phyloP scores from a whole-genome alignment of 2,113 vertebrate species.

The Osmerus mordax region DNA sequence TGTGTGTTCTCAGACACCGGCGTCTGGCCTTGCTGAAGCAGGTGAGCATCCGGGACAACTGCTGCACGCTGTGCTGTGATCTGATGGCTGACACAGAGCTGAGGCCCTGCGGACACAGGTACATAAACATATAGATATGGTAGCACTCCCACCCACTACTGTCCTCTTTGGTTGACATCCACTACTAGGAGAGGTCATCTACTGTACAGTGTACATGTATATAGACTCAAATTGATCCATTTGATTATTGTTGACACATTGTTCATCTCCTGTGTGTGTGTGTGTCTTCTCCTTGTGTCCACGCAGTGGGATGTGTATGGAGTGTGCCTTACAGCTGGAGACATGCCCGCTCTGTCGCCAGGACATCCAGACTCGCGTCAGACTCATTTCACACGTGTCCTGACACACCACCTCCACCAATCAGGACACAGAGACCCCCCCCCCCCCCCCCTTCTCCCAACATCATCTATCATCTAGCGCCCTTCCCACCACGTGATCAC shows the following conservation, averaged over 20 bases:
- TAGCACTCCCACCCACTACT: neutral
- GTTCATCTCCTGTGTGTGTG: slow-evolving; percentile 5
- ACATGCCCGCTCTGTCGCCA: slow-evolving; percentile 98
- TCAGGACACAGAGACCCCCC: slow-evolving; percentile 44
- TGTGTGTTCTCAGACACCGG: slow-evolving; percentile 79
- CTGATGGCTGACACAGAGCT: slow-evolving; percentile 96
- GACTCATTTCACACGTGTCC: slow-evolving; percentile 98
- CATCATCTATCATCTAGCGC: slow-evolving; percentile 28
- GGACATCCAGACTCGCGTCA: slow-evolving; percentile 95
- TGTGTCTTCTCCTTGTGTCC: slow-evolving; percentile 22
- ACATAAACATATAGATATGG: slow-evolving; percentile 23
- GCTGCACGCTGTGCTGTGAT: slow-evolving; percentile 97
- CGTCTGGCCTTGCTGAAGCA: slow-evolving; percentile 94
- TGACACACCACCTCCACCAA: slow-evolving; percentile 76
- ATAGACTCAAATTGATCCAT: no score
- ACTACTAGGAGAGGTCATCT: no score
- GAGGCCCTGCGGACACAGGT: slow-evolving; percentile 96
- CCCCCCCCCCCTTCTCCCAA: slow-evolving; percentile 1
- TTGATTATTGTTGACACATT: neutral
- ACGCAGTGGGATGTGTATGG: slow-evolving; percentile 95
- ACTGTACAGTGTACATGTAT: no score
- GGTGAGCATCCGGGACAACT: slow-evolving; percentile 97
- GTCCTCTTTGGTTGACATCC: neutral
- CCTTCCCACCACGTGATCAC: slow-evolving; percentile 14
- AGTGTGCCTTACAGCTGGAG: slow-evolving; percentile 99